These are phyloP conservation scores for Plecotus auritus DNA, from an alignment of 2,113 vertebrate genomes.

Conservation along the genomic window DNA sequence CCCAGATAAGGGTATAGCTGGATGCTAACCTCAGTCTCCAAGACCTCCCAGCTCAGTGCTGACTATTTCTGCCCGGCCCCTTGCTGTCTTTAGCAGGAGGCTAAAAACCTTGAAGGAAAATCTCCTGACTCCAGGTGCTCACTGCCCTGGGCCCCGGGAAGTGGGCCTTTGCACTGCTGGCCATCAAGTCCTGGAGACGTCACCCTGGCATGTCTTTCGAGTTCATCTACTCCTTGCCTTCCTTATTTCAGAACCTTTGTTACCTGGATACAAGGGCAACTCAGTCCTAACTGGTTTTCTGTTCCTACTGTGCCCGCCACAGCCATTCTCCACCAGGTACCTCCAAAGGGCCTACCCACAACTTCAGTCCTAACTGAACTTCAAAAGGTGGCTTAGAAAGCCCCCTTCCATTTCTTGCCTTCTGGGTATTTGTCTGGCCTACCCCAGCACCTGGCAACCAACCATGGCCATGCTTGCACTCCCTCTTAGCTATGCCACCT, in stretches of 20 bases:
- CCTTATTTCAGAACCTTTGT: not conserved
- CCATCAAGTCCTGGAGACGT: not conserved
- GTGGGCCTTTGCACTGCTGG: not conserved
- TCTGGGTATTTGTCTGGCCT: not conserved
- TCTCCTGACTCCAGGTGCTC: not conserved
- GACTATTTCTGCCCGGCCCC: not conserved
- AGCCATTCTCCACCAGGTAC: not conserved
- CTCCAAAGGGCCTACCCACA: too few species aligned
- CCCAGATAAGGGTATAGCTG: fast-evolving
- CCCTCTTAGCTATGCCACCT: not conserved
- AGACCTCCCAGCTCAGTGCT: not conserved
- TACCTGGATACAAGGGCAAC: not conserved
- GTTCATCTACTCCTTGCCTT: not conserved
- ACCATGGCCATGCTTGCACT: not conserved
- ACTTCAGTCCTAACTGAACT: not conserved
- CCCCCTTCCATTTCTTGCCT: not conserved
- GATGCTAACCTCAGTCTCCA: not conserved
- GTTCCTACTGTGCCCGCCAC: not conserved
- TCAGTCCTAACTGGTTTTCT: not conserved
- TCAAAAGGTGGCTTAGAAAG: not conserved
- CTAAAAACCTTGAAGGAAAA: not conserved
- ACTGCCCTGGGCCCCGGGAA: not conserved
- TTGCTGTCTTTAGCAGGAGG: not conserved
- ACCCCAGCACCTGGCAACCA: not conserved
- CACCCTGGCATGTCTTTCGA: fast-evolving